These are phyloP conservation scores for Drosophila navojoa DNA, from an alignment of 1,140 invertebrate species.

Conservation along the genomic window DNA sequence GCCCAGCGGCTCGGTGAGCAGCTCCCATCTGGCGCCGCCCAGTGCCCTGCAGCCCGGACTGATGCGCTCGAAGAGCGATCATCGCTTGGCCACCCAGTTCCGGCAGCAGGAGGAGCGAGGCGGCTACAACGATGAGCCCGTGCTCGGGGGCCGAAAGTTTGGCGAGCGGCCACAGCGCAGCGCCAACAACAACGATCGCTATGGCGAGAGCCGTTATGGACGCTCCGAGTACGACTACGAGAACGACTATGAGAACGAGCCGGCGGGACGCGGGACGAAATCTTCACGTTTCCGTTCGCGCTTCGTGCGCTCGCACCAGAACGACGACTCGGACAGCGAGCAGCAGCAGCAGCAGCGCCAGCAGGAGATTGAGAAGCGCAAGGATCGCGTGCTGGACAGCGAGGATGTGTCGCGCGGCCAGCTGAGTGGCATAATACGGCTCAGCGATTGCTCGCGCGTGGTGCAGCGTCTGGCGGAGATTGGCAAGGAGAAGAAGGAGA, in stretches of 20 bases:
- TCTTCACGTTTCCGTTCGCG: constrained; percentile 89
- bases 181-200: constrained; percentile 71
- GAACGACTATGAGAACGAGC: constrained; percentile 87
- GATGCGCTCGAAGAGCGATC: constrained; percentile 97
- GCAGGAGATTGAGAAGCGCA: constrained; percentile 88
- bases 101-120: constrained; percentile 91
- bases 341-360: constrained; percentile 84
- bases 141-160: constrained; percentile 89
- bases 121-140: constrained; percentile 86
- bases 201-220: constrained; percentile 85
- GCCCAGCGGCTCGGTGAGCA: constrained; percentile 82
- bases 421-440: constrained; percentile 94
- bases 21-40: constrained; percentile 86
- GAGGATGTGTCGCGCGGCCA: constrained; percentile 95
- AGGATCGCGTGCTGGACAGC: constrained; percentile 93
- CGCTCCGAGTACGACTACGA: constrained; percentile 87
- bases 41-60: constrained; percentile 87
- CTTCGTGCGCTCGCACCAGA: constrained; percentile 88
- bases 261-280: constrained; percentile 80
- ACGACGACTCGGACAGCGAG: constrained; percentile 89
- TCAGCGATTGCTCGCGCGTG: constrained; percentile 94
- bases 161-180: constrained; percentile 87
- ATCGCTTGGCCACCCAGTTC: constrained; percentile 94
- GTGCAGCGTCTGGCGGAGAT: constrained; percentile 94
- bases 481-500: constrained; percentile 91